Percentiles rank a stretch among this genome's conserved stretches.
phyloP scores from a whole-genome alignment of 2,113 vertebrate species.

The Nesogale talazaci region DNA sequence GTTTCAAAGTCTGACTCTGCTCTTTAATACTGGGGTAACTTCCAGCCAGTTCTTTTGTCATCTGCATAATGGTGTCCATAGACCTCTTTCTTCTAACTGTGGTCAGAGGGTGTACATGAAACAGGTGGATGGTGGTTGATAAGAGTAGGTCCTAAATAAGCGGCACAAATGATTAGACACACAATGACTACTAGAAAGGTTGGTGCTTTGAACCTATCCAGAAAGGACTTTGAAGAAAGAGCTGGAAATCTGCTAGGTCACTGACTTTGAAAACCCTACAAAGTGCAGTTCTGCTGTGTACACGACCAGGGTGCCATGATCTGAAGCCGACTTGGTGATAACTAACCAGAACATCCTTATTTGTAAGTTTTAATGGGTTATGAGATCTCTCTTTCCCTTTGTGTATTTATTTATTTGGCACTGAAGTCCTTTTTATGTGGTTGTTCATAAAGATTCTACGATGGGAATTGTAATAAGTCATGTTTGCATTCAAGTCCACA shows the following conservation, averaged over 20 bases:
- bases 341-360: neutral
- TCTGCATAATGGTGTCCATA: neutral
- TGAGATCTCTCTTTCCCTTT: neutral
- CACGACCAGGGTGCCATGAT: neutral
- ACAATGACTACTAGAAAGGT: too few relatives aligned
- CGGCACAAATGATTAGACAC: too few relatives aligned
- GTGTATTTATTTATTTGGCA: neutral
- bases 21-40: neutral
- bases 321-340: neutral
- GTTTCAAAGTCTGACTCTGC: neutral
- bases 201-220: too few relatives aligned
- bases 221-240: too few relatives aligned
- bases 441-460: conserved; percentile 26
- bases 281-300: neutral
- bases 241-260: too few relatives aligned
- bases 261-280: neutral
- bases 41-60: conserved; percentile 42
- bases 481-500: conserved; percentile 49
- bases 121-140: too few relatives aligned
- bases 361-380: conserved; percentile 24
- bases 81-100: neutral
- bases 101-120: neutral
- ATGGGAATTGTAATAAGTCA: conserved; percentile 4
- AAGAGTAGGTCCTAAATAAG: too few relatives aligned
- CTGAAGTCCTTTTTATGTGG: conserved; percentile 10